Evolutionary conservation across 2,113 vertebrate species (phyloP).

Genomic region (Grammomys surdaster): DNA sequence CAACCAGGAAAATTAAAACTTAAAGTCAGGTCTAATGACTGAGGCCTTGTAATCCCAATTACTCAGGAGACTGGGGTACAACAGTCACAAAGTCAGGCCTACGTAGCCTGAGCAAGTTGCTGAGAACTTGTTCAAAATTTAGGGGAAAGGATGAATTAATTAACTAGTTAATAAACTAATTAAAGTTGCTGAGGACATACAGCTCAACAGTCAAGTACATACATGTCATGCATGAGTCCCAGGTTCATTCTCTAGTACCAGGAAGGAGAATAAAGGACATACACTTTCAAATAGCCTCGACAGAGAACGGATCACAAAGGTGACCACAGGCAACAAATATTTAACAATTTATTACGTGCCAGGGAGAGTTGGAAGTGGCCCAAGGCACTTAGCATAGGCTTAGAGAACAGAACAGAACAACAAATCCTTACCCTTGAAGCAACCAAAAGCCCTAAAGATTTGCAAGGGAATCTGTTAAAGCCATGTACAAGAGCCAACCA

Average conservation of each 20-base stretch:
- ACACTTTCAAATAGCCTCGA: slow-evolving; percentile 59
- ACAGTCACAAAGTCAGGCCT: not conserved
- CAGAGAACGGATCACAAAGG: slow-evolving; percentile 3
- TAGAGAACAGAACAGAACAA: not conserved
- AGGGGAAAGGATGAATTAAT: not conserved
- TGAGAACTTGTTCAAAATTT: not conserved
- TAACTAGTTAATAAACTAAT: not conserved
- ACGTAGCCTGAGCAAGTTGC: not conserved
- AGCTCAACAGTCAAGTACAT: not conserved
- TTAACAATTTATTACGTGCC: not conserved
- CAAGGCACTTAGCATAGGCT: not conserved
- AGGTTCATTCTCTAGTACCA: not conserved
- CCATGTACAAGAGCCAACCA: not conserved
- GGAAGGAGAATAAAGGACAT: not conserved
- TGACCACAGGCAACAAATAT: not conserved
- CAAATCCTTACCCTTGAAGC: not conserved
- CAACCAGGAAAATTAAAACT: slow-evolving; percentile 69
- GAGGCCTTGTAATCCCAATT: not conserved
- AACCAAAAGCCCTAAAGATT: not conserved
- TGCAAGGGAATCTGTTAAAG: not conserved
- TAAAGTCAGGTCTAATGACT: not conserved
- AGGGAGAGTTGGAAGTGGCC: not conserved
- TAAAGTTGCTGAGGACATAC: too few relatives aligned
- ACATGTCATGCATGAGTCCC: not conserved
- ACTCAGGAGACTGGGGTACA: not conserved